These are phyloP conservation scores for Taenioides sp. DNA, from an alignment of 2,797 vertebrate genomes.

Conservation along the genomic window DNA sequence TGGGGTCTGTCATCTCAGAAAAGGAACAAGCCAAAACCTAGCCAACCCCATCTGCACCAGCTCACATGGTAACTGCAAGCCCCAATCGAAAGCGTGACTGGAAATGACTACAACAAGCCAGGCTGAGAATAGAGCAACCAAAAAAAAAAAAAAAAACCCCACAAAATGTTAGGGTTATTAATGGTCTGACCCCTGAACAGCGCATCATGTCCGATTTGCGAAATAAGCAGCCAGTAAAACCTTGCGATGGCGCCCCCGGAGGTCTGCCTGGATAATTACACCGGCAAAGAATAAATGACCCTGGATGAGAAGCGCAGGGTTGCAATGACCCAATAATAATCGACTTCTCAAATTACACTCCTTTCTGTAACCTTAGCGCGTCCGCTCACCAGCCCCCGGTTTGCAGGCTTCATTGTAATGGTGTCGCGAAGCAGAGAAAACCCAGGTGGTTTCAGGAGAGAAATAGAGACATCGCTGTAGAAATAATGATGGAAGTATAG, in stretches of 20 bases:
- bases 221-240: constrained; percentile 41
- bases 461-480: constrained; percentile 56
- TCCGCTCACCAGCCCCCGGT: constrained; percentile 21
- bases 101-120: constrained; percentile 21
- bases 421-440: constrained; percentile 28
- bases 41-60: constrained; percentile 49
- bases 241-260: constrained; percentile 20
- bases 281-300: constrained; percentile 35
- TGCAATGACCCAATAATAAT: constrained; percentile 43
- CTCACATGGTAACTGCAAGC: constrained; percentile 27
- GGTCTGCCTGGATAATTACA: constrained; percentile 54
- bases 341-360: constrained; percentile 46
- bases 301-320: constrained; percentile 35
- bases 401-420: constrained; percentile 43
- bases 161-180: constrained; percentile 32
- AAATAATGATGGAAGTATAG: constrained; percentile 41
- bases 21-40: constrained; percentile 23
- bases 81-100: background rate
- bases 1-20: constrained; percentile 56
- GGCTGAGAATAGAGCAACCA: constrained; percentile 10
- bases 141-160: background rate
- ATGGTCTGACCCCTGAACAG: constrained; percentile 59
- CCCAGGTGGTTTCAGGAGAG: constrained; percentile 51
- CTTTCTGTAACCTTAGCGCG: constrained; percentile 29
- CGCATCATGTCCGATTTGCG: constrained; percentile 4